A percentile compares a stretch with the other conserved stretches of the same genome.
Conservation (phyloP, 2,797 vertebrate genomes). For the Pelobates cultripes region DNA sequence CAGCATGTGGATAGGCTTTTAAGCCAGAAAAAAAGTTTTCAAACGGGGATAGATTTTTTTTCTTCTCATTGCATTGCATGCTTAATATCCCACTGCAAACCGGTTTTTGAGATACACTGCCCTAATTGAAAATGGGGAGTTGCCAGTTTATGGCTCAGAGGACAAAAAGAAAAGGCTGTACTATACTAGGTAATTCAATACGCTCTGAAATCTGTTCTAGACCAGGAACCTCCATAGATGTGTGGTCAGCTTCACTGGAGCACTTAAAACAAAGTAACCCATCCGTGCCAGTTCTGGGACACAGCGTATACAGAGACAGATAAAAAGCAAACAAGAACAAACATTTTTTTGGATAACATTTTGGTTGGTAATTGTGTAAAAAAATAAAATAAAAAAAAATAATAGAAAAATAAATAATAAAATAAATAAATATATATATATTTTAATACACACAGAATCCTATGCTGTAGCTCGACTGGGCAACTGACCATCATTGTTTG, state of each 20-base stretch:
- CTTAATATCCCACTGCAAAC: neutral
- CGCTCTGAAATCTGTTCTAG: neutral
- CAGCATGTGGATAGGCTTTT: neutral
- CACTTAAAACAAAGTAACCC: neutral
- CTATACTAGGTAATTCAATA: neutral
- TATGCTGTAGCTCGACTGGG: too few relatives aligned
- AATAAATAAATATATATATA: too few relatives aligned
- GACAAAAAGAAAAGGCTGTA: neutral
- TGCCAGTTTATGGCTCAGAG: slow-evolving; percentile 5
- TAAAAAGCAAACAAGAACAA: too few relatives aligned
- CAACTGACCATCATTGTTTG: too few relatives aligned
- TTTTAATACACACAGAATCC: too few relatives aligned
- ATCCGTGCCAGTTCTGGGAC: too few relatives aligned
- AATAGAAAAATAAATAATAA: too few relatives aligned
- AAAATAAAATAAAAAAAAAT: too few relatives aligned
- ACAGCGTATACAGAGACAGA: too few relatives aligned
- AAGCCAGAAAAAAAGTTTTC: neutral
- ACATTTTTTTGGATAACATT: too few relatives aligned
- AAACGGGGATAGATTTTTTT: neutral
- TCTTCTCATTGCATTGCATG: neutral
- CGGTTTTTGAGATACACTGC: neutral
- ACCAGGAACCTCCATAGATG: neutral
- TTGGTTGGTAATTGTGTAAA: too few relatives aligned
- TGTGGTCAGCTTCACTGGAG: neutral
- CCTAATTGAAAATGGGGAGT: neutral